Evolutionary conservation across 2,113 vertebrate species (phyloP).

Genomic region (Embiotoca jacksoni): DNA sequence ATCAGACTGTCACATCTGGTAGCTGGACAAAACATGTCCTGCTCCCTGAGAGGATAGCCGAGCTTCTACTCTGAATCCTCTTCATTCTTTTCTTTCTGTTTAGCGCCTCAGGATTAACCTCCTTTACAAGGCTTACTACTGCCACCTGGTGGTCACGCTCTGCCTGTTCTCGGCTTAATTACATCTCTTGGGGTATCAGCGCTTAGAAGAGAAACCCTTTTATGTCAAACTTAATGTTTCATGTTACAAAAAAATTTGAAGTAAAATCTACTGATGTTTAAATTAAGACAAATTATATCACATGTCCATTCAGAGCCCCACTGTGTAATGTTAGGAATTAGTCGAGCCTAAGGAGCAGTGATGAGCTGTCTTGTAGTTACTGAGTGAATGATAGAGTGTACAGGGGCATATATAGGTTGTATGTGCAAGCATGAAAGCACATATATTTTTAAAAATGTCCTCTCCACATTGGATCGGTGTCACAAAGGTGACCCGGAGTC

Average conservation of each 20-base stretch:
- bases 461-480: background rate
- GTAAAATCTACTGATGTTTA: constrained; percentile 70
- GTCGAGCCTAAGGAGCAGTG: constrained; percentile 27
- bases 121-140: constrained; percentile 60
- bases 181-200: constrained; percentile 68
- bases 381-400: constrained; percentile 6
- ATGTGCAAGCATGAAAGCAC: constrained; percentile 2
- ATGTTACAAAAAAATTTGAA: constrained; percentile 64
- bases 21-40: constrained; percentile 56
- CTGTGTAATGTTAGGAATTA: constrained; percentile 56
- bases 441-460: background rate
- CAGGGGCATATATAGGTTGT: background rate
- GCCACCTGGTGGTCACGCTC: constrained; percentile 76
- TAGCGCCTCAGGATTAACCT: background rate
- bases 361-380: constrained; percentile 18
- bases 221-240: constrained; percentile 78
- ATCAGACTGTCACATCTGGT: constrained; percentile 56
- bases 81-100: constrained; percentile 23
- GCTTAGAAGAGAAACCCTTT: constrained; percentile 60
- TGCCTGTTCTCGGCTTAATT: constrained; percentile 59
- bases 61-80: constrained; percentile 48
- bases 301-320: constrained; percentile 46
- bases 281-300: constrained; percentile 71
- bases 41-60: constrained; percentile 63
- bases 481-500: constrained; percentile 5